Evolutionary conservation across 2,797 vertebrate species (phyloP).

Genomic region (Ceyx erithaca): DNA sequence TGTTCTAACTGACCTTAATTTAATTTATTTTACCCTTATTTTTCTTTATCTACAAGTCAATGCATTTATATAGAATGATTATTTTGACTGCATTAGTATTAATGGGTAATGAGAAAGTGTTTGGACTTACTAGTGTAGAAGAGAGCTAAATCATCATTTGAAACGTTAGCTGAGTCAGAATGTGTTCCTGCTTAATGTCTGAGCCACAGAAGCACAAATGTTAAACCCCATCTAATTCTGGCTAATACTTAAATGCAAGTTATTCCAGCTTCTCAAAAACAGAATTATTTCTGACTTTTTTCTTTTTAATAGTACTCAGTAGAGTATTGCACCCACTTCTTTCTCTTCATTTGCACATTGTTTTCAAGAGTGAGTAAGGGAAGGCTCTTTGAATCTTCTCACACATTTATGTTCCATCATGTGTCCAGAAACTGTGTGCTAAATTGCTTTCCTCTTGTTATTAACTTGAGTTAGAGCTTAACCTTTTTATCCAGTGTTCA

Average conservation of each 20-base stretch:
- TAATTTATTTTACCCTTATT: background rate
- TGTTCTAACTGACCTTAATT: slow-evolving; percentile 12
- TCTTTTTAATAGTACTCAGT: background rate
- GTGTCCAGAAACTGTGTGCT: background rate
- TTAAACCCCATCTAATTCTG: background rate
- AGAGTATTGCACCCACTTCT: background rate
- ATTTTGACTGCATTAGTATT: background rate
- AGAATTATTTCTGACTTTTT: background rate
- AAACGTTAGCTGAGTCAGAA: background rate
- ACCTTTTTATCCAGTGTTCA: background rate
- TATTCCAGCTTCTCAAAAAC: background rate
- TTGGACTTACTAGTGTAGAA: background rate
- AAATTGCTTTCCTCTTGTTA: background rate
- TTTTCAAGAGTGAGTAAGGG: background rate
- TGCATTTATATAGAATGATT: background rate
- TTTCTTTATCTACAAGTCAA: background rate
- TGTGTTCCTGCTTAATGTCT: background rate
- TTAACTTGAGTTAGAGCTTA: background rate
- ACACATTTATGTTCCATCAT: background rate
- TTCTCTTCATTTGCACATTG: background rate
- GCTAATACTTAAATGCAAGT: background rate
- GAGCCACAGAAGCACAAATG: background rate
- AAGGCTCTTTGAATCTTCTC: background rate
- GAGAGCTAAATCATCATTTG: background rate
- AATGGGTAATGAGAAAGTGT: background rate